Evolutionary conservation across 2,888 invertebrate species (phyloP), one percentile per base, ranked within the genome.

Genomic region (Metalampra italica): DNA sequence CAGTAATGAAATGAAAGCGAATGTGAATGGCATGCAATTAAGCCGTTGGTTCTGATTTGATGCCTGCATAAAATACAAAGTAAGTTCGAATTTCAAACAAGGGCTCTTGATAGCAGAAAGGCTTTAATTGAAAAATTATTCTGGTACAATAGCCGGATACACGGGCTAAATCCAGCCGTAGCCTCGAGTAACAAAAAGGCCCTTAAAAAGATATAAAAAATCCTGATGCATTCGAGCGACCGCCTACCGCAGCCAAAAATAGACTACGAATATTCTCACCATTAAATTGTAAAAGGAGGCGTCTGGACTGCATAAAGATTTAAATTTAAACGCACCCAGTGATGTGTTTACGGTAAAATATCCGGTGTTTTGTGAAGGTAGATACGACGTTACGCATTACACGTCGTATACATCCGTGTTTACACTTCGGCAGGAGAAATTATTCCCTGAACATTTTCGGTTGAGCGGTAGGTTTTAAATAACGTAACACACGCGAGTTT

Each of bases 171-270:
- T 75, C 72, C 79, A 82, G 78, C 77, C 76, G 66, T 70, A 66
- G 75, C 76, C 74, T 68, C 74, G 60, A 69, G 75, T 70, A 70
- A 79, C 80, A 77, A 82, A 84, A 83, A 79, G 69, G 62, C 62
- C 71, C 68, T 64, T 69, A 74, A 77, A 79, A 78, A 72, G 69
- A 68, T 63, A 71, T 71, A 78, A 80, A 40, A 84, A 82, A 73
- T 58, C 67, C 64, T 69, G 71, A 67, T 75, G 74, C 81, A 82
- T 76, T 75, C 72, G 76, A 82, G 76, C 83, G 78, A 79, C 88
- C 88, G 88, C 88, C 88, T 88, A 88, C 88, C 88, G 84, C 87
- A 87, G 85, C 77, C 84, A 86, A 82, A 88, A 88, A 88, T 88
- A 88, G 78, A 86, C 66, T 58, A 78, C 63, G 64, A 75, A 13